A percentile compares a stretch with the other conserved stretches of the same genome.
Conservation (phyloP, 1,140 invertebrate species). For the Myzus persicae region DNA sequence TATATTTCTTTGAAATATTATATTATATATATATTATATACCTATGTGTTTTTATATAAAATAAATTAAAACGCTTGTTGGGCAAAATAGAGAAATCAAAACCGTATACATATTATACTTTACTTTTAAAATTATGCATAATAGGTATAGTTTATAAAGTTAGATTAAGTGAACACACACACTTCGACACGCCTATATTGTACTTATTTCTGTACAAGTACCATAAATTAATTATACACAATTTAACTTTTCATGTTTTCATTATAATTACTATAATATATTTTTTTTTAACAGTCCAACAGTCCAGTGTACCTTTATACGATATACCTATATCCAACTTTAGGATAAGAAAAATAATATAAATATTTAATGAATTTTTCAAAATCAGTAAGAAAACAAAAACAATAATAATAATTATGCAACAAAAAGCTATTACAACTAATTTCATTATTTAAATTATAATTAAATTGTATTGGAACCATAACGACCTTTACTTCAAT, state of each 20-base stretch:
- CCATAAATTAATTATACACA: not conserved
- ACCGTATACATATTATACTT: not conserved
- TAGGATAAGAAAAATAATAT: not conserved
- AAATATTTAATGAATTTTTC: not conserved
- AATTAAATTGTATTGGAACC: not conserved
- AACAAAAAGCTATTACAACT: not conserved
- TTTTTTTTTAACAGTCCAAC: not conserved
- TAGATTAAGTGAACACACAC: not conserved
- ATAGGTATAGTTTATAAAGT: slow-evolving; percentile 9
- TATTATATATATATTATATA: not conserved
- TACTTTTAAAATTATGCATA: not conserved
- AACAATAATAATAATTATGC: not conserved
- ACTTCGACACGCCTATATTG: not conserved
- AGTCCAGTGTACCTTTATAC: not conserved
- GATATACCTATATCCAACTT: not conserved
- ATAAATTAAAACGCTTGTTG: not conserved
- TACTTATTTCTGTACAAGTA: not conserved
- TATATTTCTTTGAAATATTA: not conserved
- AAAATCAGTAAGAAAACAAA: not conserved
- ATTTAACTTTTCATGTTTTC: not conserved
- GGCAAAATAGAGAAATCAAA: not conserved
- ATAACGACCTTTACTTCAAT: not conserved
- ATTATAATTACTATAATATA: not conserved
- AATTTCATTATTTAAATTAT: not conserved
- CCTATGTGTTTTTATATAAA: not conserved